Conservation (phyloP, 2,888 invertebrate genomes). For the Drosophila affinis region DNA sequence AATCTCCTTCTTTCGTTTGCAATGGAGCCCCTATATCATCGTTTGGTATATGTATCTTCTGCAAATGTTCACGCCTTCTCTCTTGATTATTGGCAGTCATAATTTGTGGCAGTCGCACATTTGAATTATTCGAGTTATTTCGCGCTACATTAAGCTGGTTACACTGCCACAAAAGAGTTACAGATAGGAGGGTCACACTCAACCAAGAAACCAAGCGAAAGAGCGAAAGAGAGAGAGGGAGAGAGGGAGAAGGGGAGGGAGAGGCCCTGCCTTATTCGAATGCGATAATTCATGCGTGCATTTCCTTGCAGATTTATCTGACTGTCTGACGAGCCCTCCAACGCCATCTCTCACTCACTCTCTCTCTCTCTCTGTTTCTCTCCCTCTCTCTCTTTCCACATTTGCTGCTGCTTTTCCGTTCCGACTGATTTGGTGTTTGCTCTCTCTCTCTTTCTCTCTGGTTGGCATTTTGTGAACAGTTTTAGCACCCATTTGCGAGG, state of each 20-base stretch:
- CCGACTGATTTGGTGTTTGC: slow-evolving; percentile 63
- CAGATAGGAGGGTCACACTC: background rate
- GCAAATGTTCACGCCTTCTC: slow-evolving; percentile 56
- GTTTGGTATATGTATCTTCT: background rate
- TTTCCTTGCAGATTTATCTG: slow-evolving; percentile 43
- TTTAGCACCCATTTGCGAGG: slow-evolving; percentile 28
- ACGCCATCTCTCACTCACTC: background rate
- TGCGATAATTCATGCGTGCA: slow-evolving; percentile 60
- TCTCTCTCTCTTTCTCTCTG: slow-evolving; percentile 4
- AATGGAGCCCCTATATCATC: slow-evolving; percentile 33
- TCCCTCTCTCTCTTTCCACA: background rate
- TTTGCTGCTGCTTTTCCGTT: slow-evolving; percentile 37
- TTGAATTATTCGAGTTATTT: slow-evolving; percentile 76
- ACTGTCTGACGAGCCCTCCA: slow-evolving; percentile 37
- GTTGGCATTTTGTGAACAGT: slow-evolving; percentile 11
- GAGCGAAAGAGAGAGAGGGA: too few relatives aligned
- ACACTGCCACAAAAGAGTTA: slow-evolving; percentile 17
- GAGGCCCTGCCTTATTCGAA: slow-evolving; percentile 43
- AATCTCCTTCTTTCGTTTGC: slow-evolving; percentile 21
- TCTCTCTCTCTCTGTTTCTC: too few relatives aligned
- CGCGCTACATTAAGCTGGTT: slow-evolving; percentile 67
- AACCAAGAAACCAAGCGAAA: too few relatives aligned
- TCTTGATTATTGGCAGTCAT: slow-evolving; percentile 48
- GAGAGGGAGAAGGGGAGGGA: background rate
- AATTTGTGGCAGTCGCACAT: slow-evolving; percentile 52